Evolutionary conservation across 2,888 invertebrate genomes (phyloP).

Genomic region (Slavum lentiscoides): DNA sequence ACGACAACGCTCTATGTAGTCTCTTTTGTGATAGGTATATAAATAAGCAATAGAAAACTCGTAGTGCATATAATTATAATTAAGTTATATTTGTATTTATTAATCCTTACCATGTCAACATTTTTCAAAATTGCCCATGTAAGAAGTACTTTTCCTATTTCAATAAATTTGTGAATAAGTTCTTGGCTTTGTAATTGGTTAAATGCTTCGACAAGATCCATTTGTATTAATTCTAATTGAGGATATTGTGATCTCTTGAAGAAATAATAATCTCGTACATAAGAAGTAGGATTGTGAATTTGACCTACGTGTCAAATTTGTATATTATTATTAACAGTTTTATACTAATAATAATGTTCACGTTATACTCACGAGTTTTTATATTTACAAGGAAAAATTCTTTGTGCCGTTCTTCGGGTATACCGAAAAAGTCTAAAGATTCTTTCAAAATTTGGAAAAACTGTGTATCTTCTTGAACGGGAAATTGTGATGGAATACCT

Average conservation of each 20-base stretch:
- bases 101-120: slow-evolving; percentile 75
- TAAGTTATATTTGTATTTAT: not conserved
- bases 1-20: no score
- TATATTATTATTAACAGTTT: not conserved
- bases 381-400: slow-evolving; percentile 96
- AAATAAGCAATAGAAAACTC: not conserved
- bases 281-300: slow-evolving; percentile 93
- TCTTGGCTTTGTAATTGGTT: slow-evolving; percentile 88
- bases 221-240: slow-evolving; percentile 88
- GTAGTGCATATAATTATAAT: not conserved
- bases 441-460: slow-evolving; percentile 94
- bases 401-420: slow-evolving; percentile 84
- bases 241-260: slow-evolving; percentile 98
- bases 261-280: slow-evolving; percentile 93
- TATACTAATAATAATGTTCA: not conserved
- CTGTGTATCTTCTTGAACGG: slow-evolving; percentile 96
- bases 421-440: slow-evolving; percentile 94
- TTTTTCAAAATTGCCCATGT: slow-evolving; percentile 92
- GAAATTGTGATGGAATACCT: slow-evolving; percentile 97
- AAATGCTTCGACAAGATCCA: slow-evolving; percentile 90
- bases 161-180: slow-evolving; percentile 89
- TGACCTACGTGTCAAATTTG: slow-evolving; percentile 69
- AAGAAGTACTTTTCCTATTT: slow-evolving; percentile 91
- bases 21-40: no score
- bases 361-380: slow-evolving; percentile 82